Percentiles rank a stretch among this genome's conserved stretches.
These are phyloP conservation scores for Actinernus sp. DNA, from an alignment of 92 coral and sea anemone species.

Conservation along the genomic window DNA sequence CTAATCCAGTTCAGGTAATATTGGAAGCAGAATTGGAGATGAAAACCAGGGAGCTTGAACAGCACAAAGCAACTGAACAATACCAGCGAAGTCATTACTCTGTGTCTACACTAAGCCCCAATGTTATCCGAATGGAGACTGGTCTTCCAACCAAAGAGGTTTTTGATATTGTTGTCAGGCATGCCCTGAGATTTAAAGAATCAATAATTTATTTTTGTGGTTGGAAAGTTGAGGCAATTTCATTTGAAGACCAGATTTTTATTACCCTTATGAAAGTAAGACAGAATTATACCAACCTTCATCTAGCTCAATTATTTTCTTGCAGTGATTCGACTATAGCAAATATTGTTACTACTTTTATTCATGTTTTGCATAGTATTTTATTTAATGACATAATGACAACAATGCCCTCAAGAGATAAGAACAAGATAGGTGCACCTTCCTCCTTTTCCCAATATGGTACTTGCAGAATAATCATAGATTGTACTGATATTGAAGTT, in stretches of 20 bases:
- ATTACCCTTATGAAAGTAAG: conserved; percentile 61
- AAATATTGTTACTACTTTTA: no score
- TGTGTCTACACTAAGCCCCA: not conserved
- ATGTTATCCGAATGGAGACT: conserved; percentile 55
- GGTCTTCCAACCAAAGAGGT: conserved; percentile 57
- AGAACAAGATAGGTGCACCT: no score
- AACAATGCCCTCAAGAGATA: conserved; percentile 31
- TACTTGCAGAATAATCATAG: conserved; percentile 37
- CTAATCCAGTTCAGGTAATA: conserved; percentile 6
- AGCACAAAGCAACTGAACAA: not conserved
- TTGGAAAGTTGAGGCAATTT: conserved; percentile 47
- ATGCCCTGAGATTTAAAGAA: conserved; percentile 20
- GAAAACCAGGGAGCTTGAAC: conserved; percentile 6
- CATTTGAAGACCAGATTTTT: conserved; percentile 52
- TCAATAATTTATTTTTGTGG: conserved; percentile 51
- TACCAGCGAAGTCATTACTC: conserved; percentile 23
- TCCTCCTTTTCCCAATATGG: conserved; percentile 8
- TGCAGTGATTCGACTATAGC: conserved; percentile 39
- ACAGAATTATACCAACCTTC: no score
- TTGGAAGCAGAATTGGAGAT: conserved; percentile 32
- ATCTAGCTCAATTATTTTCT: no score
- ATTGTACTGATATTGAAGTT: no score
- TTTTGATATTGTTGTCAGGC: conserved; percentile 33
- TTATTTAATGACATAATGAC: conserved; percentile 25
- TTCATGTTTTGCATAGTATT: no score